A percentile compares a stretch with the other conserved stretches of the same genome.
Evolutionary conservation across 35 echinoderm and acorn worm species (phyloP).

Genomic region (Apostichopus japonicus): DNA sequence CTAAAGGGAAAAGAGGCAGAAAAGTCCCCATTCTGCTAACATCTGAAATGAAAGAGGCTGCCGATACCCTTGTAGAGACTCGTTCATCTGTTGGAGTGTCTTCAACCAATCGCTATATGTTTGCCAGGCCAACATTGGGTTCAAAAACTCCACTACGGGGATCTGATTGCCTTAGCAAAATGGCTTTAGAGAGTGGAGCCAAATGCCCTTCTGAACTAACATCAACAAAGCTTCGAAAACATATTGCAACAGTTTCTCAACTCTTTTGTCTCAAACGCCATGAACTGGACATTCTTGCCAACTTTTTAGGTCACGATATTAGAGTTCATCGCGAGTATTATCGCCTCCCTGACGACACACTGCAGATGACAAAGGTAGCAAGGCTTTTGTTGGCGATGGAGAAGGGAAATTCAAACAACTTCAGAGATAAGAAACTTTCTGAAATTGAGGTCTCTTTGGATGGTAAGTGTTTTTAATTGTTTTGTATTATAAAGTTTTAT

Average conservation of each 20-base stretch:
- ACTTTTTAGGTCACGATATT: no score
- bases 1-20: slow-evolving; percentile 61
- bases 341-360: slow-evolving; percentile 52
- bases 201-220: slow-evolving; percentile 42
- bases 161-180: slow-evolving; percentile 65
- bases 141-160: not conserved
- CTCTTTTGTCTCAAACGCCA: no score
- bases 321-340: no score
- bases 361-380: slow-evolving; percentile 66
- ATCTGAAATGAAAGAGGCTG: slow-evolving; percentile 15
- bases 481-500: no score
- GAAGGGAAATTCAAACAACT: slow-evolving; percentile 2
- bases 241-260: slow-evolving; percentile 60
- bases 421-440: no score
- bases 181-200: slow-evolving; percentile 15
- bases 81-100: not conserved
- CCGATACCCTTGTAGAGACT: slow-evolving; percentile 5
- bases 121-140: not conserved
- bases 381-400: slow-evolving; percentile 55
- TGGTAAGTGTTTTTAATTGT: not conserved
- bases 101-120: not conserved
- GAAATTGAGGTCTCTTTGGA: no score
- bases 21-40: slow-evolving; percentile 62
- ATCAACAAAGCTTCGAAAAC: slow-evolving; percentile 62
- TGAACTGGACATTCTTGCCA: no score